Conservation (phyloP, 2,113 vertebrate genomes). For the Gallinago paraguaiae region DNA sequence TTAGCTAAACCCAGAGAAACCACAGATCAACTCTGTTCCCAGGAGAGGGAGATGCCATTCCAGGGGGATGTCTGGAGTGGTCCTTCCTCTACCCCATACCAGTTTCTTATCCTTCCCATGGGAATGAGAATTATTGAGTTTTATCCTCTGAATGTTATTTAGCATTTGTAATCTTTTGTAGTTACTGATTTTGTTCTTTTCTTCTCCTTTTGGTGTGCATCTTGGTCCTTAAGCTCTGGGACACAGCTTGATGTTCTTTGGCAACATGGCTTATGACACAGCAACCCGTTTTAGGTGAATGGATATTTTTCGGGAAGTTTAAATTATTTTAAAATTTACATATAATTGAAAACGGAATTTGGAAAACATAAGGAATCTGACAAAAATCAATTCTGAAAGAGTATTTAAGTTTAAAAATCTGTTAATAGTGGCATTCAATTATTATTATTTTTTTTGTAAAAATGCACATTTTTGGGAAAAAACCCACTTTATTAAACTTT, state of each 20-base stretch:
- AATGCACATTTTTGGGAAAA: background rate
- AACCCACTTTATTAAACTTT: background rate
- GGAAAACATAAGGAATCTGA: background rate
- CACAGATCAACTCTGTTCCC: background rate
- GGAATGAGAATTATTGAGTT: background rate
- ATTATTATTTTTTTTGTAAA: background rate
- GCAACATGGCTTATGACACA: background rate
- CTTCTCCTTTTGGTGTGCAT: background rate
- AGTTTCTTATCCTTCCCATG: background rate
- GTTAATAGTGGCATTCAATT: background rate
- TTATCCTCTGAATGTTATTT: background rate
- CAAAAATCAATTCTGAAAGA: background rate
- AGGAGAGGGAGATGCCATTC: background rate
- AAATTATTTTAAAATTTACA: background rate
- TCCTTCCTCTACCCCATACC: background rate
- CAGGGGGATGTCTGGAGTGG: background rate
- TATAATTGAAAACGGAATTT: background rate
- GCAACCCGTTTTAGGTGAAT: background rate
- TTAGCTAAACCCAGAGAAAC: background rate
- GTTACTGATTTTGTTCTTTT: background rate
- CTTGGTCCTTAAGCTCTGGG: background rate
- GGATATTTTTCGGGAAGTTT: background rate
- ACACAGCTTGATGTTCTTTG: background rate
- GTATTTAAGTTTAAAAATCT: background rate
- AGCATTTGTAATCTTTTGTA: accelerated